These are phyloP conservation scores for Cantharis nigra DNA, from an alignment of 2,888 invertebrate species.

Conservation along the genomic window DNA sequence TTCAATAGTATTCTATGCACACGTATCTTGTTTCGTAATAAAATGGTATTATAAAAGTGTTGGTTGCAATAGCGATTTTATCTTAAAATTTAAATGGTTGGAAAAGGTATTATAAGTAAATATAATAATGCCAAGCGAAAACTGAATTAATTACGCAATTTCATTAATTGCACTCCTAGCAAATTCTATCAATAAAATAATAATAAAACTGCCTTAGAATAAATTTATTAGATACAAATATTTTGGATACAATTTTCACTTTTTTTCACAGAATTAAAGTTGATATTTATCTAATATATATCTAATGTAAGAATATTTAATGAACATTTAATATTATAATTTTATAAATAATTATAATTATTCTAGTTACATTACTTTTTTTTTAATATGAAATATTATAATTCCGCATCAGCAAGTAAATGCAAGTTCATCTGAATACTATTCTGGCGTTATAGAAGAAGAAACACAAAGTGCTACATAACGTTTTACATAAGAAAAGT, in stretches of 20 bases:
- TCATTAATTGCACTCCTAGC: neutral
- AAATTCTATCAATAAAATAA: neutral
- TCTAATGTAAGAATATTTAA: neutral
- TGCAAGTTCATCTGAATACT: neutral
- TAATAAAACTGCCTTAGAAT: neutral
- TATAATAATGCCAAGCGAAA: neutral
- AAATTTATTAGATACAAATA: neutral
- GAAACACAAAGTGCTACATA: constrained; percentile 24
- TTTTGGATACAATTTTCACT: neutral
- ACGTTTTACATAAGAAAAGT: constrained; percentile 22
- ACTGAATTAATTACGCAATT: neutral
- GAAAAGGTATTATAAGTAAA: no score
- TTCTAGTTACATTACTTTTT: no score
- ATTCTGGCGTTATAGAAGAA: constrained; percentile 11
- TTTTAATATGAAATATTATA: neutral
- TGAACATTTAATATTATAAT: neutral
- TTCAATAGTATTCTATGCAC: neutral
- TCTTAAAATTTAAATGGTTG: neutral
- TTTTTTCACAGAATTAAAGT: neutral
- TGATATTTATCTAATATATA: neutral
- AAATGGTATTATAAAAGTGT: neutral
- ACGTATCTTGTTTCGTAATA: neutral
- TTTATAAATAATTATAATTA: no score
- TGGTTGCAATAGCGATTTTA: neutral
- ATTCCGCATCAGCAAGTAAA: neutral